Percentiles rank a stretch among this genome's conserved stretches.
Conservation (phyloP, 2,888 invertebrate species). For the Bedellia somnulentella region DNA sequence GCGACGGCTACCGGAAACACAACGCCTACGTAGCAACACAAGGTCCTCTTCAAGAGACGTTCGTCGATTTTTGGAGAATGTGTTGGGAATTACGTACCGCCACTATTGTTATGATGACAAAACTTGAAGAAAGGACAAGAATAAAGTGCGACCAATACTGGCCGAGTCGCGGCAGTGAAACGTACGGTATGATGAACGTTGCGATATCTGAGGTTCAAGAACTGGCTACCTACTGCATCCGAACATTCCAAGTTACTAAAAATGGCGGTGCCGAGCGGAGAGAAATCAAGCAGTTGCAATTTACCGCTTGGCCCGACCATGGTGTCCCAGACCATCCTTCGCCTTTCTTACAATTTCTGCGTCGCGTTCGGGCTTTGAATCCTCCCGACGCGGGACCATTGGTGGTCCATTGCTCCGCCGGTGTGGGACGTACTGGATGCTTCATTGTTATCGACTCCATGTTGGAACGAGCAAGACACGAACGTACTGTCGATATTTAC, state of each 20-base stretch:
- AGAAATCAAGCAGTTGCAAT: conserved; percentile 96
- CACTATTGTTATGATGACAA: conserved; percentile 99
- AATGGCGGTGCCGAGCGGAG: conserved; percentile 82
- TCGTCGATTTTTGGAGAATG: conserved; percentile 99
- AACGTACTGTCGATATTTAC: conserved; percentile 98
- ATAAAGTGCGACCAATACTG: conserved; percentile 98
- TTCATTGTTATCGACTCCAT: conserved; percentile 99
- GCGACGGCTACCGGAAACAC: conserved; percentile 97
- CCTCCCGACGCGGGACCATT: conserved; percentile 92
- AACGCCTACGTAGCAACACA: conserved; percentile 99
- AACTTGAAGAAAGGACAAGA: conserved; percentile 93
- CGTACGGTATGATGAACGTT: conserved; percentile 93
- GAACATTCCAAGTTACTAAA: conserved; percentile 90
- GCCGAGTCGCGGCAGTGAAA: conserved; percentile 93
- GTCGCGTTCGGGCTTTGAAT: conserved; percentile 88
- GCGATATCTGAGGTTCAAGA: conserved; percentile 95
- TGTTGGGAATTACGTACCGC: conserved; percentile 96
- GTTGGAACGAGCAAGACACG: conserved; percentile 95
- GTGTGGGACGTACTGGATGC: conserved; percentile 93
- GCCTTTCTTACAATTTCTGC: conserved; percentile 94
- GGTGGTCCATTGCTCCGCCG: conserved; percentile 91
- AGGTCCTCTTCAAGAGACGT: conserved; percentile 96
- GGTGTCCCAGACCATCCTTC: conserved; percentile 99
- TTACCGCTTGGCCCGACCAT: conserved; percentile 99
- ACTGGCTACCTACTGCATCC: conserved; percentile 95